Evolutionary conservation across 2,113 vertebrate genomes (phyloP).

Genomic region (Eira barbara): DNA sequence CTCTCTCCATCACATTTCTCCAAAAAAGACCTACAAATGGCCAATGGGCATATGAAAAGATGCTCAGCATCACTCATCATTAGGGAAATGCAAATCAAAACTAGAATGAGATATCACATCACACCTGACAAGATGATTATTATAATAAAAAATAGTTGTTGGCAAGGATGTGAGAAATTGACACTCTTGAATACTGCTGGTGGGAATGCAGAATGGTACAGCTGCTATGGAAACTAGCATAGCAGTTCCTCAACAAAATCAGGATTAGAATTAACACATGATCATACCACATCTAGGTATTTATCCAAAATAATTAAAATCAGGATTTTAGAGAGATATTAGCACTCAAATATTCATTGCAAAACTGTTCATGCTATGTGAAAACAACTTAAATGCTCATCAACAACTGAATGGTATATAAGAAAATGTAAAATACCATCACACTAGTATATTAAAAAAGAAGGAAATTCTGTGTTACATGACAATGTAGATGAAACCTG

Average conservation of each 20-base stretch:
- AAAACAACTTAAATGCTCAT: background rate
- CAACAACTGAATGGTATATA: background rate
- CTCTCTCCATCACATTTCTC: background rate
- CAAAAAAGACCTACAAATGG: background rate
- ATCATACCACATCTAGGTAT: background rate
- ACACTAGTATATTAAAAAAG: background rate
- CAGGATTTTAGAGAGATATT: background rate
- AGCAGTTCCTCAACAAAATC: background rate
- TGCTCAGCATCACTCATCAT: background rate
- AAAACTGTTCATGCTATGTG: background rate
- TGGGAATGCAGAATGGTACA: too few relatives aligned
- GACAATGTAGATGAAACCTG: background rate
- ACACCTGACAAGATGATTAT: too few relatives aligned
- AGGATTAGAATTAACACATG: background rate
- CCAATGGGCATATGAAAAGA: background rate
- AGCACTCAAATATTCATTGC: background rate
- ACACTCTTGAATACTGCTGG: too few relatives aligned
- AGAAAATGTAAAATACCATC: background rate
- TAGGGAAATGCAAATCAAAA: background rate
- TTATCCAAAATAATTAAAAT: background rate
- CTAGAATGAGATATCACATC: background rate
- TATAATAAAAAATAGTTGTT: too few relatives aligned
- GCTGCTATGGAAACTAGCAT: background rate
- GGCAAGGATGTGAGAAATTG: too few relatives aligned
- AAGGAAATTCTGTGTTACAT: background rate